Conservation (phyloP, 2,797 vertebrate genomes). For the Lemur catta region DNA sequence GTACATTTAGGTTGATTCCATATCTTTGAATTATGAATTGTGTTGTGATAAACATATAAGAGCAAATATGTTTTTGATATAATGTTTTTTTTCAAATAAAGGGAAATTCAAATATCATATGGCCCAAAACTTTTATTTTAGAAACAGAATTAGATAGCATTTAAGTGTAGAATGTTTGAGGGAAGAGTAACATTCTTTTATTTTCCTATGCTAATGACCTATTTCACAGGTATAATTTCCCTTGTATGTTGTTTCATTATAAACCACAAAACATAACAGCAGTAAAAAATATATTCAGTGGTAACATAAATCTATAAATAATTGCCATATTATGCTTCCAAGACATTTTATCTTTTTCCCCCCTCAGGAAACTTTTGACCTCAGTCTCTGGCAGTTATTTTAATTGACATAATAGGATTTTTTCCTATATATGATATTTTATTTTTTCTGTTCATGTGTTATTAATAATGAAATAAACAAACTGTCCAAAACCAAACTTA, state of each 20-base stretch:
- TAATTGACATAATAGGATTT: background rate
- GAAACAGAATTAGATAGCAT: background rate
- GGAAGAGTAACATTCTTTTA: background rate
- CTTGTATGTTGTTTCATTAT: background rate
- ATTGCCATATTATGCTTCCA: background rate
- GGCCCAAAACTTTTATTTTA: background rate
- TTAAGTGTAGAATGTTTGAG: background rate
- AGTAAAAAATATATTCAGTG: background rate
- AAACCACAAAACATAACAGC: background rate
- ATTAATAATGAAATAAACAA: background rate
- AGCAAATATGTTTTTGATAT: background rate
- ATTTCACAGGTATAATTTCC: background rate
- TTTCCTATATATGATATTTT: background rate
- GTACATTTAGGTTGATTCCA: background rate
- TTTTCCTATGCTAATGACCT: background rate
- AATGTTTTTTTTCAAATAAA: background rate
- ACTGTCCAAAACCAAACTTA: background rate
- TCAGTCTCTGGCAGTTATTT: background rate
- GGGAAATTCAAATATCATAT: background rate
- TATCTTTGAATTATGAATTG: background rate
- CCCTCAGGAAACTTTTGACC: background rate
- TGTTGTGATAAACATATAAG: background rate
- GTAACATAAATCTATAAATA: background rate
- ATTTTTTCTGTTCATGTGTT: background rate
- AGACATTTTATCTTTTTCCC: rapidly evolving